Base-by-base conservation (phyloP, 1,140 invertebrate genomes). In the Paramacrobiotus metropolitanus region DNA sequence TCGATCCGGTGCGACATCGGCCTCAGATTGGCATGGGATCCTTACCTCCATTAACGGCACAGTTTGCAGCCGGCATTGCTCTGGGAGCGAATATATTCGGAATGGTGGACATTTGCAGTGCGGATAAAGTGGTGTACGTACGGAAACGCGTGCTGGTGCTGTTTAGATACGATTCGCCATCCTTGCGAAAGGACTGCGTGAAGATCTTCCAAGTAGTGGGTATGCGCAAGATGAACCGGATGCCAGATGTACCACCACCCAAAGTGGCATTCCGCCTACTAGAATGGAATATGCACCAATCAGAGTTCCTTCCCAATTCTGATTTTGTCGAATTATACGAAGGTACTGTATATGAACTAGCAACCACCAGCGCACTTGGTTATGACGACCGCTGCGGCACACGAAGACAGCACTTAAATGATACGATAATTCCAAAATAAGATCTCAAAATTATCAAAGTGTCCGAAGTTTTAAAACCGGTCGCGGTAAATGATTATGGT, bases 101-200 rank as follows among this genome's bases (percentile, higher is more conserved):
- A 30, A 71, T 98, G 65, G 80, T 98, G 21, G 88, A 97, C 65
- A 92, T 97, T 62, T 98, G 94, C 72, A 87, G 94, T 70, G 85
- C 88, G 0, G 82, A 83, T 20, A 94, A 97, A 76, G 85, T 88
- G 68, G 81, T 98, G 29, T 78, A 78, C 3, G 78, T 99, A 1
- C 83, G 91, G 71, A 89, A 95, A 68, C 76, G 92, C 61, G 80
- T 98, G 2, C 70, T 98, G 1, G 66, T 98, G 1, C 98, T 94
- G 71, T 97, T 93, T 72, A 96, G 95, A 71, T 99, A 99, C 66
- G 88, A 94, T 65, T 93, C 93, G 67, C 82, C 83, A 72, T 85
- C 89, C 0, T 84, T 95, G 3, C 9, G 34, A n/a, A 40, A 40
- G 0, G 94, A 94, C 71, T 99, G 94, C 72, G 86, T 98, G 0